Conservation (phyloP, 2,113 vertebrate species). For the Nothoprocta perdicaria region DNA sequence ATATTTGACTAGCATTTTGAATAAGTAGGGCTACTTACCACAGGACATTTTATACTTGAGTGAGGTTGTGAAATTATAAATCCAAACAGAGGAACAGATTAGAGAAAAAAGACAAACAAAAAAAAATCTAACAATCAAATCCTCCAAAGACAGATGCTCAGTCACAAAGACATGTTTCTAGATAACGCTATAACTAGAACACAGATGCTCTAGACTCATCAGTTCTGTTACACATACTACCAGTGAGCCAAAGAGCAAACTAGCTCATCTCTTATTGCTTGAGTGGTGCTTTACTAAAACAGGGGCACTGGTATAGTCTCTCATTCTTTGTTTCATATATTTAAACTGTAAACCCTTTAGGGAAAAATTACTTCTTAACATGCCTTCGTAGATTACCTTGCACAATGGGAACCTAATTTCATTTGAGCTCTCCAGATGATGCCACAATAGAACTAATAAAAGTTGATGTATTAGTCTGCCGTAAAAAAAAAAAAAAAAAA, state of each 20-base stretch:
- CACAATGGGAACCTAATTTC: conserved; percentile 20
- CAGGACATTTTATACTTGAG: not conserved
- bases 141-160: not conserved
- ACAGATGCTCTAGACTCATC: not conserved
- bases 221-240: not conserved
- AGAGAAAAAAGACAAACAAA: not conserved
- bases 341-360: conserved; percentile 7
- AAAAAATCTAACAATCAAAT: not conserved
- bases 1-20: not conserved
- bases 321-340: conserved; percentile 23
- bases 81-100: not conserved
- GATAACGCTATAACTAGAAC: not conserved
- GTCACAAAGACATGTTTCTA: not conserved
- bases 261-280: not conserved
- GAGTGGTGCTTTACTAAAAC: not conserved
- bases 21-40: not conserved
- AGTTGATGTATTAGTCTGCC: conserved; percentile 41
- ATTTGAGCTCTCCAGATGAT: conserved; percentile 29
- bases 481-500: no score
- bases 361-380: not conserved
- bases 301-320: not conserved
- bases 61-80: not conserved
- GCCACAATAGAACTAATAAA: conserved; percentile 49
- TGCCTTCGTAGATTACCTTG: not conserved
- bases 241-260: not conserved